These are phyloP conservation scores for Thera obeliscata DNA, from an alignment of 2,888 invertebrate genomes.

Conservation along the genomic window DNA sequence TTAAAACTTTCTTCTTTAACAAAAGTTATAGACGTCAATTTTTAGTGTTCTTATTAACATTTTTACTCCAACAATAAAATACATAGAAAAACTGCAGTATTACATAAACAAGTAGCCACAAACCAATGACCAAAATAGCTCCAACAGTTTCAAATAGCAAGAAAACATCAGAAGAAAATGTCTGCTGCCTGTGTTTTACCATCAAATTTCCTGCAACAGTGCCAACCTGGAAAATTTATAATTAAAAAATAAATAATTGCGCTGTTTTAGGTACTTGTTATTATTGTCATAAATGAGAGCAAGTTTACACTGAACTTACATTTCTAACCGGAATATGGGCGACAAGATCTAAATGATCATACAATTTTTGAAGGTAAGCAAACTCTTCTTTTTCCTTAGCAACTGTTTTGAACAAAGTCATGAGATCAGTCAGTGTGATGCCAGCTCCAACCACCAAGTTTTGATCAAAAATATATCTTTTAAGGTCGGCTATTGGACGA, in stretches of 20 bases:
- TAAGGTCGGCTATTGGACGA: slow-evolving; percentile 83
- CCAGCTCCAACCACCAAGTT: slow-evolving; percentile 86
- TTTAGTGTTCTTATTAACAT: too few species aligned
- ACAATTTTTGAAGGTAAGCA: slow-evolving; percentile 84
- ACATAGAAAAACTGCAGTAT: too few species aligned
- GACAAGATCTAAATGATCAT: slow-evolving; percentile 87
- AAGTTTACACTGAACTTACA: slow-evolving; percentile 72
- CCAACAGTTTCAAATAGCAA: slow-evolving; percentile 83
- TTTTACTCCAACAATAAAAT: too few species aligned
- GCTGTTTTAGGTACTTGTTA: not conserved
- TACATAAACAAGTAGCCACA: slow-evolving; percentile 26
- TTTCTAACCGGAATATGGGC: slow-evolving; percentile 91
- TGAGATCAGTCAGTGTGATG: slow-evolving; percentile 81
- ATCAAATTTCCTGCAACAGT: slow-evolving; percentile 88
- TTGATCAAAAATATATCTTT: slow-evolving; percentile 64
- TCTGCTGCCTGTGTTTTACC: slow-evolving; percentile 85
- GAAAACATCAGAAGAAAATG: slow-evolving; percentile 88
- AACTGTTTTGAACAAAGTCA: slow-evolving; percentile 74
- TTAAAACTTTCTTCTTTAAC: not conserved
- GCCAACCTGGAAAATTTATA: slow-evolving; percentile 73
- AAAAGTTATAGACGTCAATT: too few species aligned
- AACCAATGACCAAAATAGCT: slow-evolving; percentile 81
- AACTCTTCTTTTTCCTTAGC: slow-evolving; percentile 72
- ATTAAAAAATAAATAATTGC: not conserved
- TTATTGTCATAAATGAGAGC: not conserved